phyloP scores from a whole-genome alignment of 2,113 vertebrate genomes.

The Paramisgurnus dabryanus region DNA sequence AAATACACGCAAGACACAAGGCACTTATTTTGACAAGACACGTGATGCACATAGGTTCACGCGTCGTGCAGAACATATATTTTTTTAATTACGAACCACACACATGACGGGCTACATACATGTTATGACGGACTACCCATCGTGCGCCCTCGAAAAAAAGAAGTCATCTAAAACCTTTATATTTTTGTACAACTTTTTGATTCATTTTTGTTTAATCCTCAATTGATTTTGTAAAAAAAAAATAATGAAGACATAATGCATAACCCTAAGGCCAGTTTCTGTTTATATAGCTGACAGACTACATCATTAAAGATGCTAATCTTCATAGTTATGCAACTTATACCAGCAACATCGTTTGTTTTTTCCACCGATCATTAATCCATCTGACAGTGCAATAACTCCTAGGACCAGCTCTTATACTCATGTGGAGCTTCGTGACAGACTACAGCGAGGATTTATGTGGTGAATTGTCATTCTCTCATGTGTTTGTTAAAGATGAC shows the following conservation, averaged over 20 bases:
- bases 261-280: background rate
- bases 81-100: too few species aligned
- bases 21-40: too few species aligned
- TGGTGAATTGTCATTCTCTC: constrained; percentile 8
- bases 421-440: background rate
- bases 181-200: too few species aligned
- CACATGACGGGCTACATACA: too few species aligned
- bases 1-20: too few species aligned
- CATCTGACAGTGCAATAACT: constrained; percentile 18
- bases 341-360: constrained; percentile 26
- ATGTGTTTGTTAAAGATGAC: background rate
- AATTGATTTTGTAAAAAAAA: background rate
- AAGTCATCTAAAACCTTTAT: too few species aligned
- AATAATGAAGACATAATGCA: background rate
- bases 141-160: too few species aligned
- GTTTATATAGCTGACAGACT: background rate
- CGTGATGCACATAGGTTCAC: too few species aligned
- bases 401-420: background rate
- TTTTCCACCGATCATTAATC: constrained; percentile 16
- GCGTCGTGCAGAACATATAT: too few species aligned
- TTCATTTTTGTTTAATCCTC: too few species aligned
- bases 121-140: too few species aligned
- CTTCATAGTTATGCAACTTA: constrained; percentile 5
- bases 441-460: constrained; percentile 10
- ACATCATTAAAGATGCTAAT: background rate